Evolutionary conservation across 1,140 invertebrate species (phyloP).

Genomic region (Drosophila asahinai): DNA sequence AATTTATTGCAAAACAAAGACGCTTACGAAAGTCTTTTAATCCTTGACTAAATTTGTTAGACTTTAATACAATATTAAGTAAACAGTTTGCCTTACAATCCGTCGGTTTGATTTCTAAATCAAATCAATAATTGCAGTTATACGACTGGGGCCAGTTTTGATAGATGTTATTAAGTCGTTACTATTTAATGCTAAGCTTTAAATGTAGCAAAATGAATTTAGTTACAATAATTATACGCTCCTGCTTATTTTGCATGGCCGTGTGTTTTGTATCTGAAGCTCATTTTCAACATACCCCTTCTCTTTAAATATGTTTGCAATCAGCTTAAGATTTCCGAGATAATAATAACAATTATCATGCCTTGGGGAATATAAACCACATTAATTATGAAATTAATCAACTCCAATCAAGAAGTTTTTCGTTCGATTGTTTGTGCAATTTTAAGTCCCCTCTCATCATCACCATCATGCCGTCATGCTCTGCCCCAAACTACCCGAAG

Average conservation of each 20-base stretch:
- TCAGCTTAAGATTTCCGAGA: not conserved
- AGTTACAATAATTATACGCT: not conserved
- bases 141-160: too few relatives aligned
- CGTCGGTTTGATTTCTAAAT: not conserved
- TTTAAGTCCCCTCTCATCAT: conserved; percentile 27
- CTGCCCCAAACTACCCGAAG: conserved; percentile 4
- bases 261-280: not conserved
- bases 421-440: conserved; percentile 10
- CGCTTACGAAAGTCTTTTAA: not conserved
- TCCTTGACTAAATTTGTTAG: not conserved
- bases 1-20: conserved; percentile 11
- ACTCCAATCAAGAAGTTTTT: conserved; percentile 9
- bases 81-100: not conserved
- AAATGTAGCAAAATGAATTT: not conserved
- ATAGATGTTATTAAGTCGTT: too few relatives aligned
- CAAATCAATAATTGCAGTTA: not conserved
- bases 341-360: conserved; percentile 3
- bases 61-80: not conserved
- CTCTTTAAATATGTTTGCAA: not conserved
- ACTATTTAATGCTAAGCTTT: too few relatives aligned
- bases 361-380: not conserved
- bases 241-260: not conserved
- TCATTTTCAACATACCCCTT: not conserved
- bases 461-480: conserved; percentile 5
- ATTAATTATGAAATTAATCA: conserved; percentile 8